Base-by-base conservation (phyloP, 2,113 vertebrate species). In the Epinephelus moara region DNA sequence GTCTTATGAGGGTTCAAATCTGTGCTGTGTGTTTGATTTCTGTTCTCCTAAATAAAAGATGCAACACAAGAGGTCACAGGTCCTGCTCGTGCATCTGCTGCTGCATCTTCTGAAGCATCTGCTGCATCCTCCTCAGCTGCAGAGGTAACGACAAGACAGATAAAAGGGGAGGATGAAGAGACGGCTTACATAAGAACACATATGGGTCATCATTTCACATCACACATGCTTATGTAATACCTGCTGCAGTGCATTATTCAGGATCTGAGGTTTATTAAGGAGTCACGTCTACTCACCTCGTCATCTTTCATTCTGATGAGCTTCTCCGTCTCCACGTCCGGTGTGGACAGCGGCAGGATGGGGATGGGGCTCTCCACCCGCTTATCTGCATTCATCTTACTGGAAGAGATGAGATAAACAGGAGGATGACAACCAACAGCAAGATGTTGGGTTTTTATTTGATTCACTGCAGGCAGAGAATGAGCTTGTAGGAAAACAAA, bases 241-340 rank as follows among this genome's bases (percentile, higher is more conserved):
- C 80, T 64, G n/a, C 67, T 72, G 57, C 33, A 3, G n/a, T 77
- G 50, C 8, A 78, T 68, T 70, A 45, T 80, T 78, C 33, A 75
- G 11, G 8, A 1, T 62, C 13, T n/a, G 4, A 56, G 55, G 69
- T 88, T 86, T 64, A 49, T 37, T 17, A 33, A 12, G 37, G 71
- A 21, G 33, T 47, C 18, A 0, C 2, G 4, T 56, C 17, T 47
- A 66, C 89, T 91, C 71, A 98, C 97, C 92, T 99, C 97, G 37
- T 98, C 97, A 19, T 99, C 97, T 89, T 99, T 99, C 97, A 95
- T 97, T 89, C 97, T 96, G 91, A 99, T 98, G 86, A 99, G 95
- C 64, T 97, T 98, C 93, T 98, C 97, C 0, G 97, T 97, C 90
- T 98, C 96, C 0, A 93, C 96, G 3, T 97, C 97, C 0, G 97